These are phyloP conservation scores for Scartelaos histophorus DNA, from an alignment of 2,113 vertebrate species.

Conservation along the genomic window DNA sequence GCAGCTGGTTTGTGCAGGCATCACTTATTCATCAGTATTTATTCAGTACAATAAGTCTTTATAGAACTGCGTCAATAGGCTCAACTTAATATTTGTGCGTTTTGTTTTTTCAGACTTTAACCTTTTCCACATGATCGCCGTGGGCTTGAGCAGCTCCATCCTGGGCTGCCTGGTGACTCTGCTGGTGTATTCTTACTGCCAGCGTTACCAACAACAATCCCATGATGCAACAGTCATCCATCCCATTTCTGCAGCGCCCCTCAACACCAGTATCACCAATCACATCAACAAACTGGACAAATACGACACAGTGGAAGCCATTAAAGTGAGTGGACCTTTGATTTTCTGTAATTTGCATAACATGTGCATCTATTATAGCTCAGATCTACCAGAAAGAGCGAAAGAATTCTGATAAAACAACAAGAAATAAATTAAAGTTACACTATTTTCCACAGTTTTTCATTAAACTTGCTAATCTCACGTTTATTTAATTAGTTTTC, in stretches of 20 bases:
- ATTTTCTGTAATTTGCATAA: background rate
- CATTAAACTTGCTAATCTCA: too few species aligned
- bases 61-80: constrained; percentile 18
- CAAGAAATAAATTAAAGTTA: background rate
- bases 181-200: constrained; percentile 93
- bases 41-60: background rate
- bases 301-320: constrained; percentile 94
- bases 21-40: background rate
- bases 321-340: constrained; percentile 83
- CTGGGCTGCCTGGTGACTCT: constrained; percentile 94
- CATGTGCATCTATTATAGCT: background rate
- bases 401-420: background rate
- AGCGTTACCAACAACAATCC: constrained; percentile 93
- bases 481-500: too few species aligned
- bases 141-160: constrained; percentile 94
- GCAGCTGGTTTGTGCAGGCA: background rate
- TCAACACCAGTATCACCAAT: constrained; percentile 98
- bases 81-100: background rate
- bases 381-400: background rate
- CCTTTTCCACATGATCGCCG: constrained; percentile 96
- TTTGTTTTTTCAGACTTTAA: constrained; percentile 85
- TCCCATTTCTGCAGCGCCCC: constrained; percentile 89
- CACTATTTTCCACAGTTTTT: background rate
- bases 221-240: constrained; percentile 98
- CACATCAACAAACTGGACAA: constrained; percentile 99